Evolutionary conservation across 2,888 invertebrate genomes (phyloP), one percentile per base, ranked within the genome.

Genomic region (Torymus texanus): DNA sequence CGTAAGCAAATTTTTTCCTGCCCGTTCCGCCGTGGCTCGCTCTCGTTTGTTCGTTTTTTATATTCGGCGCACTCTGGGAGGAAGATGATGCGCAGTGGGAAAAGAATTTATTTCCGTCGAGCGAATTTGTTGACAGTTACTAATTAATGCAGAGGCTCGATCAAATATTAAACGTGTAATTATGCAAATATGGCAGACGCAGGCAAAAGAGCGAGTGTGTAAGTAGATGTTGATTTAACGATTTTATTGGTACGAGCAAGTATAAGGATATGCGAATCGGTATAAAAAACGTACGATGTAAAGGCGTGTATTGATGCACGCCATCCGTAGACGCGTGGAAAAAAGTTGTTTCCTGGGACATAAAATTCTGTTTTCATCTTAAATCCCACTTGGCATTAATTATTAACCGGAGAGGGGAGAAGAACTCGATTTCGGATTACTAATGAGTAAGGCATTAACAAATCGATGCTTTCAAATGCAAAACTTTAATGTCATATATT

Each of bases 1-100:
- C 56, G 76, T 79, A 75, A 66, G 78, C 75, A 80, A 78, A 80
- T 80, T 80, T 80, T 74, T 77, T 75, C 24, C 5, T 12, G 5
- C 1, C 58, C 29, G 29, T 41, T 8, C 41, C 41, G 41, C 8
- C 41, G 29, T 14, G 21, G 41, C 21, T 24, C 18, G 29, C 53
- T 16, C 61, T 3, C 10, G 55, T 63, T 68, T 18, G 8, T 41
- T 70, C 16, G 63, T 66, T 50, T 72, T 78, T 61, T n/a, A n/a
- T n/a, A n/a, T 24, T 24, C 12, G 5, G 24, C 56, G 14, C 11
- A 2, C 66, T 24, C 66, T 24, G 18, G 11, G 21, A 29, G 24
- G 29, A 11, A 29, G n/a, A 21, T 16, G 16, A 63, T 63, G 63
- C n/a, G 11, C 29, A 41, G 41, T 61, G 21, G 18, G 21, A 50